Percentiles rank a stretch among this genome's conserved stretches.
phyloP scores from a whole-genome alignment of 2,888 invertebrate genomes.

The Smittia aterrima region DNA sequence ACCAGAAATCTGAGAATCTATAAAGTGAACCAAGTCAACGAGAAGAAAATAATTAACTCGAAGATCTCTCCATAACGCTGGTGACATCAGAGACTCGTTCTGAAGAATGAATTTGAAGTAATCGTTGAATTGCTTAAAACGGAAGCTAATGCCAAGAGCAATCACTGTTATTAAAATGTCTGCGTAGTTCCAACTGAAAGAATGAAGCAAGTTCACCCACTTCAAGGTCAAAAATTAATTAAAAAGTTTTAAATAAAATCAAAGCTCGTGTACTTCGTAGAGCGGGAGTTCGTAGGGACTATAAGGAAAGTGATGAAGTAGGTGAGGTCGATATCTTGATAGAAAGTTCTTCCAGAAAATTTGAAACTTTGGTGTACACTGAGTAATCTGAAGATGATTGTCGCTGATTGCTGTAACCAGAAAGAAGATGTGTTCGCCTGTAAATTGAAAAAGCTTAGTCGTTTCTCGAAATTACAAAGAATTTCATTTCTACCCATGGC shows the following conservation, averaged over 20 bases:
- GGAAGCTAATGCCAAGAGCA: not conserved
- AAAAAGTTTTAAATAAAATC: too few relatives aligned
- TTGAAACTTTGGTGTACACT: not conserved
- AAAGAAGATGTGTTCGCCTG: slow-evolving; percentile 33
- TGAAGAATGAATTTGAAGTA: slow-evolving; percentile 29
- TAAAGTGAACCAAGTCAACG: slow-evolving; percentile 49
- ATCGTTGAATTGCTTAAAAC: slow-evolving; percentile 26
- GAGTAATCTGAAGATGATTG: not conserved
- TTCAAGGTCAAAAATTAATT: not conserved
- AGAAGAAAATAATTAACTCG: slow-evolving; percentile 53
- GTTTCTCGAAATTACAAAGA: not conserved
- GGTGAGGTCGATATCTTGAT: slow-evolving; percentile 8
- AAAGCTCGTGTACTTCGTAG: too few relatives aligned
- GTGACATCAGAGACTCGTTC: slow-evolving; percentile 45
- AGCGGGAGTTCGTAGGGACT: slow-evolving; percentile 7
- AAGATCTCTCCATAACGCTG: slow-evolving; percentile 53
- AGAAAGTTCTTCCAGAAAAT: slow-evolving; percentile 28
- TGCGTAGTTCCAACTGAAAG: slow-evolving; percentile 23
- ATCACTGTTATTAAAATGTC: slow-evolving; percentile 3
- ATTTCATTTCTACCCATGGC: not conserved
- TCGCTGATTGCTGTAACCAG: slow-evolving; percentile 6
- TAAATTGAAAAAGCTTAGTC: not conserved
- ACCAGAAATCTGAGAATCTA: slow-evolving; percentile 51
- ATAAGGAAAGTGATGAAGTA: slow-evolving; percentile 24
- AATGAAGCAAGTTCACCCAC: slow-evolving; percentile 20